A percentile compares a stretch with the other conserved stretches of the same genome.
phyloP scores from a whole-genome alignment of 2,888 invertebrate species.

The Cenopis cana region DNA sequence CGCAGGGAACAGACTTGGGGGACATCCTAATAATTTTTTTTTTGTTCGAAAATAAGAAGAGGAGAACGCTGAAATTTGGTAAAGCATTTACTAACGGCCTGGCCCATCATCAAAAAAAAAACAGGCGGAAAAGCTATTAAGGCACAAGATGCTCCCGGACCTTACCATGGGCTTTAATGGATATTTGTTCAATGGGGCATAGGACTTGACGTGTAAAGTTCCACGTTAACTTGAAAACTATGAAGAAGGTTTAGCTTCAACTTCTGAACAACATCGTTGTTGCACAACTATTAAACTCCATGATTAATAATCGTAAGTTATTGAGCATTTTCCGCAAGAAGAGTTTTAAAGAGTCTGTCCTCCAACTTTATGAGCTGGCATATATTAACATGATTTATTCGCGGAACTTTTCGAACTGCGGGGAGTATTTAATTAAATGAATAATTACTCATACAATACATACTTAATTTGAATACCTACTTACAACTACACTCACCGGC shows the following conservation, averaged over 20 bases:
- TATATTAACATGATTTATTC: slow-evolving; percentile 25
- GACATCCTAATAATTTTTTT: no score
- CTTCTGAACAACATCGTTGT: slow-evolving; percentile 22
- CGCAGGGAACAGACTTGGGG: no score
- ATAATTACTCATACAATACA: not conserved
- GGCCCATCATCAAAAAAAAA: no score
- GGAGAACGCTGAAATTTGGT: no score
- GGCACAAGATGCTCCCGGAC: no score
- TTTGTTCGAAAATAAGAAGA: no score
- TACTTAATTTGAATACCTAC: not conserved
- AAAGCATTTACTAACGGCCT: no score
- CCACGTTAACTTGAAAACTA: not conserved
- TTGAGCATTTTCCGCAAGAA: slow-evolving; percentile 8
- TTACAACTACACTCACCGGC: no score
- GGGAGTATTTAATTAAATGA: not conserved
- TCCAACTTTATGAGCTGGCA: slow-evolving; percentile 6
- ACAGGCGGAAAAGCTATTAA: no score
- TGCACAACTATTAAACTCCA: slow-evolving; percentile 27
- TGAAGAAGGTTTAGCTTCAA: slow-evolving; percentile 2
- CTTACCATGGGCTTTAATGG: no score
- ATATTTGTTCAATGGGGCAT: not conserved
- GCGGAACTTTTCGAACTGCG: slow-evolving; percentile 1
- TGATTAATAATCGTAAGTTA: slow-evolving; percentile 35
- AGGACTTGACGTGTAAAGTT: not conserved
- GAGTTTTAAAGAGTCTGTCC: slow-evolving; percentile 23